phyloP scores from a whole-genome alignment of 2,797 vertebrate species.

The Lepus oiostolus region DNA sequence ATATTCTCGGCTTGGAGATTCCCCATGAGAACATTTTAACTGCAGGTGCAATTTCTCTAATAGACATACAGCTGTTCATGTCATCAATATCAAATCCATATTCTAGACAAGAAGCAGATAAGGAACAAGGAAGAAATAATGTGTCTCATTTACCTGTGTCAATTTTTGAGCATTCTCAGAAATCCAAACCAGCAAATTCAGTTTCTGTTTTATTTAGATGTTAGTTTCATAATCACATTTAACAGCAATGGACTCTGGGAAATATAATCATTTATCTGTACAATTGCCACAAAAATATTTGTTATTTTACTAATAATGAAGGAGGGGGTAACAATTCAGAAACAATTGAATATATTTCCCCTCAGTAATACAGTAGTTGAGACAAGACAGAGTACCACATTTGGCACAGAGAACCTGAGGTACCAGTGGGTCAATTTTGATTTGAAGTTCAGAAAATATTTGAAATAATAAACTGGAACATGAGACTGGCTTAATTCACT shows the following conservation, averaged over 20 bases:
- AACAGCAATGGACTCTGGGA: not conserved
- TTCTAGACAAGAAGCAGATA: not conserved
- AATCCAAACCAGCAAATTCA: not conserved
- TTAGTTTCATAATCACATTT: not conserved
- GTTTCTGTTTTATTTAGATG: not conserved
- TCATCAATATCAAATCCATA: not conserved
- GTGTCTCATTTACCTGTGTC: not conserved
- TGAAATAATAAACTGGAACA: not conserved
- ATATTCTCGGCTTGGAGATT: not conserved
- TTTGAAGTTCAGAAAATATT: not conserved
- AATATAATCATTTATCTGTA: not conserved
- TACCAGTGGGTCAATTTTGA: not conserved
- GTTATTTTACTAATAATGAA: not conserved
- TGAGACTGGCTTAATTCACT: no score
- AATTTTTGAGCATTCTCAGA: not conserved
- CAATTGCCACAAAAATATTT: not conserved
- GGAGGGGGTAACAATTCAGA: not conserved
- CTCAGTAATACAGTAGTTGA: not conserved
- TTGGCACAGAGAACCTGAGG: not conserved
- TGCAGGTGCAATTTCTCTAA: not conserved
- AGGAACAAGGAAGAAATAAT: not conserved
- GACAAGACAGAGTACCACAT: not conserved
- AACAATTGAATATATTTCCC: not conserved
- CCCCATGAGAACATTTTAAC: not conserved
- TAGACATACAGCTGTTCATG: not conserved